phyloP scores from a whole-genome alignment of 2,888 invertebrate species.

The Drosophila neotestacea region DNA sequence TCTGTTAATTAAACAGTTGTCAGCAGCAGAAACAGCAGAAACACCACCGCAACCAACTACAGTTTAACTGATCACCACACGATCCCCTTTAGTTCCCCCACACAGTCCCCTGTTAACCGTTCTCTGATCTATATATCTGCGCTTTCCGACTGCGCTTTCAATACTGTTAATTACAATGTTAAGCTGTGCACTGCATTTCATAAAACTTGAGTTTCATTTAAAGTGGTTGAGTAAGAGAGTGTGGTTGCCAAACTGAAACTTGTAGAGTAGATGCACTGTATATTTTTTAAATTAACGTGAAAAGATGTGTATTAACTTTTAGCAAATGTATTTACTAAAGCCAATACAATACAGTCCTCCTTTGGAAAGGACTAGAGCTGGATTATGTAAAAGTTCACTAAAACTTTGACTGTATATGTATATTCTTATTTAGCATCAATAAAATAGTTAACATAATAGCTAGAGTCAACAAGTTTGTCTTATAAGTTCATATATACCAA shows the following conservation, averaged over 20 bases:
- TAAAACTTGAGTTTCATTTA: constrained; percentile 3
- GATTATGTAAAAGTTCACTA: too few relatives aligned
- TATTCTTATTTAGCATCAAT: too few relatives aligned
- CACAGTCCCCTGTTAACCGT: neutral
- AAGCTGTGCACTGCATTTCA: constrained; percentile 9
- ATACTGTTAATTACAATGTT: constrained; percentile 29
- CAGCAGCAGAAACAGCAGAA: constrained; percentile 21
- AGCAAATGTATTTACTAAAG: too few relatives aligned
- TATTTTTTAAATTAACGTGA: too few relatives aligned
- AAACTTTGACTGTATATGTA: too few relatives aligned
- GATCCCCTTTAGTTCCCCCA: neutral
- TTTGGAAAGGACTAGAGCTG: too few relatives aligned
- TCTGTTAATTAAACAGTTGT: constrained; percentile 60
- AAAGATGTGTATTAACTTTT: too few relatives aligned
- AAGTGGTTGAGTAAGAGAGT: neutral
- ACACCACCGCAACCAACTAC: constrained; percentile 6
- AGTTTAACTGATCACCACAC: neutral
- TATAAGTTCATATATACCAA: too few relatives aligned
- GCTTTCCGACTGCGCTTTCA: constrained; percentile 22
- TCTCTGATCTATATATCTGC: constrained; percentile 12
- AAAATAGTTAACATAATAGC: too few relatives aligned
- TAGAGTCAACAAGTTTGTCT: too few relatives aligned
- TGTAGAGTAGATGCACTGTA: neutral
- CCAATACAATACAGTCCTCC: too few relatives aligned
- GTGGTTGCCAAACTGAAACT: neutral